A percentile compares a stretch with the other conserved stretches of the same genome.
Evolutionary conservation across 2,113 vertebrate species (phyloP).

Genomic region (Boulengerochromis microlepis): DNA sequence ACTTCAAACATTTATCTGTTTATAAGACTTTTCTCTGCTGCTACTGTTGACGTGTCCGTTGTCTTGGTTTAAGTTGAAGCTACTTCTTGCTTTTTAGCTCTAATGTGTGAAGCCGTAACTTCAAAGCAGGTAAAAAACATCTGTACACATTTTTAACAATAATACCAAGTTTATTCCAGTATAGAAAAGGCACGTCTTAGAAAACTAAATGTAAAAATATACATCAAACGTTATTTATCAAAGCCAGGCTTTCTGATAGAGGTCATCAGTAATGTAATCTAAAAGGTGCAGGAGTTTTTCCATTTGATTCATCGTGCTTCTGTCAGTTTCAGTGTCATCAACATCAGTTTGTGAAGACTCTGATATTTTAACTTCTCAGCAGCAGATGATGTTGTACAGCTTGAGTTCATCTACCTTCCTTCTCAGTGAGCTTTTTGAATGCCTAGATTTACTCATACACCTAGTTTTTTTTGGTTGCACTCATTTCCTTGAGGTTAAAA

Average conservation of each 20-base stretch:
- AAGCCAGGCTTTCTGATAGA: background rate
- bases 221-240: background rate
- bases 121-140: background rate
- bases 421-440: background rate
- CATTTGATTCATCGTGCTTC: background rate
- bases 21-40: background rate
- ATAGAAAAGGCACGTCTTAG: background rate
- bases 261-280: background rate
- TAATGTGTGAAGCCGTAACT: background rate
- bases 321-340: background rate
- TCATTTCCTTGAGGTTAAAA: background rate
- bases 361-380: background rate
- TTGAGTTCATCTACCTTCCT: background rate
- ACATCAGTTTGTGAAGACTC: background rate
- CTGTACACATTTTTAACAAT: background rate
- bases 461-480: background rate
- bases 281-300: background rate
- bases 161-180: background rate
- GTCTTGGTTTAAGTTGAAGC: background rate
- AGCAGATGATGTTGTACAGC: background rate
- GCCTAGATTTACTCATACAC: background rate
- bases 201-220: background rate
- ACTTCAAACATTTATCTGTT: background rate
- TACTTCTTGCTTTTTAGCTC: background rate
- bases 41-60: background rate